These are phyloP conservation scores for Eupithecia dodoneata DNA, from an alignment of 2,888 invertebrate species.

Conservation along the genomic window DNA sequence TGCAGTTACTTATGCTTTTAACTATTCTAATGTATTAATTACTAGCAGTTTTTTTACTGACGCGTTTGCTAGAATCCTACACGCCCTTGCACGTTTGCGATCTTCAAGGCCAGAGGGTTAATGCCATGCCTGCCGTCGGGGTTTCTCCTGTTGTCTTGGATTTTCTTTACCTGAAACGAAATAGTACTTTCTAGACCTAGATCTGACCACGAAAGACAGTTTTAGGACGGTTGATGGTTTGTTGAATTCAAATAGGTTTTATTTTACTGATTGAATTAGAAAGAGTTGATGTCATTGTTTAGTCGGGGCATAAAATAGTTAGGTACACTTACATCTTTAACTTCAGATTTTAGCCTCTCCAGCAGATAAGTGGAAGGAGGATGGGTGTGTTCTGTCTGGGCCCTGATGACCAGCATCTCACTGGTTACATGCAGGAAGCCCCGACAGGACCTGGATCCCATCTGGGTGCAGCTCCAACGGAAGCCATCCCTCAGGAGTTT, in stretches of 20 bases:
- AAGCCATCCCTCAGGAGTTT: conserved; percentile 73
- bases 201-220: not conserved
- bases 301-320: not conserved
- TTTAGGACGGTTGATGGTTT: not conserved
- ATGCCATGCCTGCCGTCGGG: conserved; percentile 50
- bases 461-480: conserved; percentile 80
- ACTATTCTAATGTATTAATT: not conserved
- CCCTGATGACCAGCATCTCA: conserved; percentile 73
- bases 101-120: conserved; percentile 63
- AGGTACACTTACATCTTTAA: conserved; percentile 44
- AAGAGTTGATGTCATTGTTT: not conserved
- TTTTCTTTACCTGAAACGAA: conserved; percentile 59
- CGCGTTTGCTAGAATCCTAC: conserved; percentile 53
- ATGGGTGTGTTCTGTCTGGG: conserved; percentile 74
- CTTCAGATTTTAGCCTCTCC: conserved; percentile 59
- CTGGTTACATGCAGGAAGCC: conserved; percentile 75
- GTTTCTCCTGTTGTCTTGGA: conserved; percentile 1
- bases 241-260: not conserved
- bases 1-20: not conserved
- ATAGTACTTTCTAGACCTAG: not conserved
- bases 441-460: conserved; percentile 78
- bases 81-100: conserved; percentile 62
- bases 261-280: not conserved
- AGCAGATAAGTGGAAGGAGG: conserved; percentile 71
- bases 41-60: not conserved